Evolutionary conservation across 2,797 vertebrate species (phyloP).

Genomic region (Hyperoplus immaculatus): DNA sequence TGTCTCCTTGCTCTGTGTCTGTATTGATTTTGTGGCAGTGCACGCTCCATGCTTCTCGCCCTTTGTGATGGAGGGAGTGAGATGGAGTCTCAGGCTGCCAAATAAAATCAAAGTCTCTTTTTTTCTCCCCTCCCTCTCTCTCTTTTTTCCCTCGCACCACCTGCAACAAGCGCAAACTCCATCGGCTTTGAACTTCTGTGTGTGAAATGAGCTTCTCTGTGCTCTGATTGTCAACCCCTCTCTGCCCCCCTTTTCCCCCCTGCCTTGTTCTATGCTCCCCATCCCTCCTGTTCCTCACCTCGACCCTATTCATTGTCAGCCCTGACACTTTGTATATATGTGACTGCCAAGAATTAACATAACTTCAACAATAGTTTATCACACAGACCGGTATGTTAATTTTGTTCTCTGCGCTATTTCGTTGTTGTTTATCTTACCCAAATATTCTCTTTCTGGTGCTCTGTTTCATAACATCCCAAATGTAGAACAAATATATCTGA

Average conservation of each 20-base stretch:
- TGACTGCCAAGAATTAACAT: constrained; percentile 35
- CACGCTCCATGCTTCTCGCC: constrained; percentile 73
- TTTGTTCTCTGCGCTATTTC: background rate
- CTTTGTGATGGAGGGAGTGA: constrained; percentile 81
- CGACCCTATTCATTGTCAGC: constrained; percentile 39
- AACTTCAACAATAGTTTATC: constrained; percentile 33
- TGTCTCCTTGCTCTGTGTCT: constrained; percentile 73
- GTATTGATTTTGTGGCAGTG: constrained; percentile 83
- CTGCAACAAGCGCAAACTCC: constrained; percentile 73
- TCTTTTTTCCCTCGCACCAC: constrained; percentile 53
- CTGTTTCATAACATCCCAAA: constrained; percentile 1
- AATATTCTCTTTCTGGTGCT: constrained; percentile 21
- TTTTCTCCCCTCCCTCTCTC: constrained; percentile 39
- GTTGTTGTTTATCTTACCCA: background rate
- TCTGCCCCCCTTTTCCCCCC: constrained; percentile 54
- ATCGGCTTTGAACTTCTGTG: constrained; percentile 82
- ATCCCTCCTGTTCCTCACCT: constrained; percentile 33
- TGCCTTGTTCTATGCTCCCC: constrained; percentile 45
- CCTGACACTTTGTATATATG: constrained; percentile 42
- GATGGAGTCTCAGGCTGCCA: constrained; percentile 80
- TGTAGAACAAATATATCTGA: constrained; percentile 17
- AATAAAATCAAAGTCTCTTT: constrained; percentile 82
- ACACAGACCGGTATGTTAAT: constrained; percentile 1
- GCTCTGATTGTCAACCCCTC: constrained; percentile 77
- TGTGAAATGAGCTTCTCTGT: constrained; percentile 81